These are phyloP conservation scores for Eonycteris spelaea DNA, from an alignment of 2,113 vertebrate species.

Conservation along the genomic window DNA sequence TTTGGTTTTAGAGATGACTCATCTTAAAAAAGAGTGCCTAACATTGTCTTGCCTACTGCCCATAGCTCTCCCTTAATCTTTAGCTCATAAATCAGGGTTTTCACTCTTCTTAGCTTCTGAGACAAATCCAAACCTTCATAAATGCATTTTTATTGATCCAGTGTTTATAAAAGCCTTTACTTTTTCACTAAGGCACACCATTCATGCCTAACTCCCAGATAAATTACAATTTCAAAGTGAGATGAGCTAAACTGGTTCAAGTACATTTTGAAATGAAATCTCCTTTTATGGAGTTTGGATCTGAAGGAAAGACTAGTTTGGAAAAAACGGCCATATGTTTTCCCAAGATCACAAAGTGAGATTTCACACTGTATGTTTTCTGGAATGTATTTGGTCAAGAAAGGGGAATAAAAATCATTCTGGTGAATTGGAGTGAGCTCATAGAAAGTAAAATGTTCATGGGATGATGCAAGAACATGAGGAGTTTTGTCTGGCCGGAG, in stretches of 20 bases:
- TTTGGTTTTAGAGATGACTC: slow-evolving; percentile 41
- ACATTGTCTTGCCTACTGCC: not conserved
- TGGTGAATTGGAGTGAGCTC: not conserved
- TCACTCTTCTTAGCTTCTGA: slow-evolving; percentile 49
- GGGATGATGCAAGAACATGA: not conserved
- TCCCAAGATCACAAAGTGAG: not conserved
- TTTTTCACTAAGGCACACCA: slow-evolving; percentile 34
- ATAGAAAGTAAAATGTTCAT: not conserved
- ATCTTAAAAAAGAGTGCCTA: not conserved
- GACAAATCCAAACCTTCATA: slow-evolving; percentile 52
- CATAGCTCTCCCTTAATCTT: not conserved
- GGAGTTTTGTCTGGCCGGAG: not conserved
- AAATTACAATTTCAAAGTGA: slow-evolving; percentile 55
- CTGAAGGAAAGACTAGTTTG: not conserved
- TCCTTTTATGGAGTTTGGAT: not conserved
- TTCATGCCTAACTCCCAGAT: not conserved
- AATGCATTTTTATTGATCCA: slow-evolving; percentile 65
- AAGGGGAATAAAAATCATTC: not conserved
- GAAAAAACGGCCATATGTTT: not conserved
- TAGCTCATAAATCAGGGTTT: slow-evolving; percentile 57
- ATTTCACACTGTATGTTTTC: not conserved
- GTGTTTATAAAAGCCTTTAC: slow-evolving; percentile 34
- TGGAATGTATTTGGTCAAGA: not conserved
- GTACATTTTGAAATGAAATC: not conserved
- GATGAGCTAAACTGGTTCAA: not conserved